Percentiles rank a stretch among this genome's conserved stretches.
These are phyloP conservation scores for Julus scanicus DNA, from an alignment of 2,888 invertebrate genomes.

Conservation along the genomic window DNA sequence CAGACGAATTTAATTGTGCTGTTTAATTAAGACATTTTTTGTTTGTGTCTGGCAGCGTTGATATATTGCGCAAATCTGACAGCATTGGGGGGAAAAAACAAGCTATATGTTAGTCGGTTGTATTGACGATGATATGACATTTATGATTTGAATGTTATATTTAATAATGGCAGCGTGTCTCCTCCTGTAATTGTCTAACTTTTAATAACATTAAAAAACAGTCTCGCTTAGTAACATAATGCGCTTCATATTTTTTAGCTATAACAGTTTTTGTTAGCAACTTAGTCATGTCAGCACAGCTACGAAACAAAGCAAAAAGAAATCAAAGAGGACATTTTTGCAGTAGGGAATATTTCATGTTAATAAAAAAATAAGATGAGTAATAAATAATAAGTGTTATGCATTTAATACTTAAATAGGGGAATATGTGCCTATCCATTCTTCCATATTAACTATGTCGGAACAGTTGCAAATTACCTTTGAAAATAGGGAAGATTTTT, in stretches of 20 bases:
- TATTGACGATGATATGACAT: neutral
- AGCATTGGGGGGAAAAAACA: neutral
- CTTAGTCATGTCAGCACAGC: no score
- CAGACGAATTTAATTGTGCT: neutral
- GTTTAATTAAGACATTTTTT: neutral
- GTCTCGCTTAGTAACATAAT: neutral
- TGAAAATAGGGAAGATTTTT: neutral
- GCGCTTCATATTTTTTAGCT: neutral
- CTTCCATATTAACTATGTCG: neutral
- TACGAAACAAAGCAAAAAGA: neutral
- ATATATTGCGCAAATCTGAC: neutral
- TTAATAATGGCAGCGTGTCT: neutral
- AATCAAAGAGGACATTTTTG: neutral
- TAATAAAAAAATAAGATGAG: conserved; percentile 30
- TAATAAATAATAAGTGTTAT: neutral
- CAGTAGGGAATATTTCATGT: neutral
- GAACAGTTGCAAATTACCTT: neutral
- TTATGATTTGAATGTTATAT: neutral
- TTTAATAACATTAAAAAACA: neutral
- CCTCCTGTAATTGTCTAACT: neutral
- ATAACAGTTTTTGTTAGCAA: neutral
- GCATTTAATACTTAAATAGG: neutral
- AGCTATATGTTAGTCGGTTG: neutral
- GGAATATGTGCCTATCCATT: neutral
- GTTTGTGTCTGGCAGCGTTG: no score